These are phyloP conservation scores for Euplexia lucipara DNA, from an alignment of 2,888 invertebrate species.

Conservation along the genomic window DNA sequence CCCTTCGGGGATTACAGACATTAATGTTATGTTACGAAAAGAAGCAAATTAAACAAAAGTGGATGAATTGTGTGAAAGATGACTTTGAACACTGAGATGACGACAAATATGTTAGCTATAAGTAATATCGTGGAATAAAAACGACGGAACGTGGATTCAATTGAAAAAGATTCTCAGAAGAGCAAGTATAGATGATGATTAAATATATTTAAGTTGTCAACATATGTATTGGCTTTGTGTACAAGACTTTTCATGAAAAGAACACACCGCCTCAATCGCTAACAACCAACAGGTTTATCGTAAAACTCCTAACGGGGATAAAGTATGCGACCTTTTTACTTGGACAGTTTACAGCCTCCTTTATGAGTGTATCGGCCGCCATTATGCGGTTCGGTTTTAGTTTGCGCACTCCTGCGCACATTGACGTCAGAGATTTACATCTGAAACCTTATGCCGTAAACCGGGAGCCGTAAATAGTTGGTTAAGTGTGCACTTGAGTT, in stretches of 20 bases:
- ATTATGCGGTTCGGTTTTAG: conserved; percentile 63
- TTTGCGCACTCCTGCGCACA: conserved; percentile 60
- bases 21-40: too few relatives aligned
- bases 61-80: too few relatives aligned
- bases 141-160: too few relatives aligned
- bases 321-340: conserved; percentile 53
- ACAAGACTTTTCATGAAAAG: neutral
- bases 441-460: conserved; percentile 64
- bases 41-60: too few relatives aligned
- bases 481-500: conserved; percentile 60
- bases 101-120: too few relatives aligned
- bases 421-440: conserved; percentile 68
- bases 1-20: too few relatives aligned
- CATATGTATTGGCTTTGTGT: neutral
- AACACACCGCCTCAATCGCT: neutral
- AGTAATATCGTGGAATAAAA: too few relatives aligned
- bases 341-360: conserved; percentile 65
- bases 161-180: neutral
- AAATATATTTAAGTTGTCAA: neutral
- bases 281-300: conserved; percentile 12
- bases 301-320: conserved; percentile 21
- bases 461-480: conserved; percentile 65
- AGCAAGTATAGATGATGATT: neutral
- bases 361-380: conserved; percentile 66
- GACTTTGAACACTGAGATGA: too few relatives aligned